Percentiles rank a stretch among this genome's conserved stretches.
These are phyloP conservation scores for Origma solitaria DNA, from an alignment of 2,113 vertebrate genomes.

Conservation along the genomic window DNA sequence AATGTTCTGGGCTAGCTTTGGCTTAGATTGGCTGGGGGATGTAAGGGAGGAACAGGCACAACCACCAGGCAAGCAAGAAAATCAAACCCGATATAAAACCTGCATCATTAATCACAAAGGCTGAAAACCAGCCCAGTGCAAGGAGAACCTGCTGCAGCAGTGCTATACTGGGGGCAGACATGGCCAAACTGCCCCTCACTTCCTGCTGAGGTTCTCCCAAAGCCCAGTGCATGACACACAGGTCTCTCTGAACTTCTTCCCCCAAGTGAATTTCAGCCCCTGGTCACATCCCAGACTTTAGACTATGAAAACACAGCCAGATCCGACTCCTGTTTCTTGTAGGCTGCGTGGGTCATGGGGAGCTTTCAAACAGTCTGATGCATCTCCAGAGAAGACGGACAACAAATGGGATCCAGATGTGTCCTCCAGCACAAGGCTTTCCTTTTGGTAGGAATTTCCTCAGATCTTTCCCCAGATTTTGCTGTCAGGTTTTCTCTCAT, in stretches of 20 bases:
- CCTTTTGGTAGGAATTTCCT: not conserved
- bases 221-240: not conserved
- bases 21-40: not conserved
- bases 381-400: accelerated
- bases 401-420: slow-evolving; percentile 29
- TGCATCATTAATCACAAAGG: not conserved
- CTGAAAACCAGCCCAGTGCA: not conserved
- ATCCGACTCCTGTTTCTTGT: not conserved
- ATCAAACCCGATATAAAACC: not conserved
- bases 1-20: not conserved
- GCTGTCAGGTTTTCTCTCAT: not conserved
- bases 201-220: not conserved
- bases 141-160: not conserved
- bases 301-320: not conserved
- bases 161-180: accelerated
- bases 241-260: not conserved
- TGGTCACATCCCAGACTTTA: not conserved
- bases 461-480: not conserved
- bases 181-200: not conserved
- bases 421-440: not conserved
- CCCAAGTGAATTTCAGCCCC: not conserved
- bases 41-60: not conserved
- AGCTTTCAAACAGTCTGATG: not conserved
- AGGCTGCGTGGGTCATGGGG: not conserved
- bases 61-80: not conserved